Percentiles rank a stretch among this genome's conserved stretches.
phyloP scores from a whole-genome alignment of 2,113 vertebrate species.

The Perca schrenkii region DNA sequence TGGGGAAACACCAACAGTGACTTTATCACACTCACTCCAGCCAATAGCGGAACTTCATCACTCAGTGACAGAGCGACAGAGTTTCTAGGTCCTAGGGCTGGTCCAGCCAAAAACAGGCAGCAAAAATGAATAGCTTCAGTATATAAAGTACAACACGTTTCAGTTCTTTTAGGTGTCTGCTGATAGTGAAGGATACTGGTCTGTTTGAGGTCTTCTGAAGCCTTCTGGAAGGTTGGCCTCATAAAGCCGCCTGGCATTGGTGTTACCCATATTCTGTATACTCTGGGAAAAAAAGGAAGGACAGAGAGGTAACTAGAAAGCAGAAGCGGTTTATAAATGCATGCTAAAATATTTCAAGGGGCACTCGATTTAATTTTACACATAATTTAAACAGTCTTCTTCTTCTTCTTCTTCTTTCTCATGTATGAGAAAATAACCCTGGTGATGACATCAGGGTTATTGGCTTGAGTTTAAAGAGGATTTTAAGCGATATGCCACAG shows the following conservation, averaged over 20 bases:
- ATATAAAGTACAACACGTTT: not conserved
- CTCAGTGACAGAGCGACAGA: too few relatives aligned
- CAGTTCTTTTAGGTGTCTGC: not conserved
- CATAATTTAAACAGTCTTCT: too few relatives aligned
- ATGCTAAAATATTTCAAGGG: not conserved
- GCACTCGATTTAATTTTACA: not conserved
- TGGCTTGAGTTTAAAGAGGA: too few relatives aligned
- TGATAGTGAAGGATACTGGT: conserved; percentile 77
- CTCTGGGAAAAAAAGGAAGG: conserved; percentile 84
- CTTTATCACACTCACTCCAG: too few relatives aligned
- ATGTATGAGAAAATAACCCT: too few relatives aligned
- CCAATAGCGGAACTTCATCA: too few relatives aligned
- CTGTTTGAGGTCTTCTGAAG: conserved; percentile 85
- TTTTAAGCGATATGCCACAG: too few relatives aligned
- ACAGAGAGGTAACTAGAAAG: not conserved
- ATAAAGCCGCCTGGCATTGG: conserved; percentile 93
- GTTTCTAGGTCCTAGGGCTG: too few relatives aligned
- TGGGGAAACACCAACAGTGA: too few relatives aligned
- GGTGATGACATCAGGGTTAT: too few relatives aligned
- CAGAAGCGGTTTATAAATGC: not conserved
- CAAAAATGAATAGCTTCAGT: not conserved
- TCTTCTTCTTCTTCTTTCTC: not conserved
- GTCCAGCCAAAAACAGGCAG: too few relatives aligned
- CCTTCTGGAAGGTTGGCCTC: conserved; percentile 88
- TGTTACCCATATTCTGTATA: conserved; percentile 98